These are phyloP conservation scores for Leptinotarsa rubiginosa DNA, from an alignment of 2,888 invertebrate species.

Conservation along the genomic window DNA sequence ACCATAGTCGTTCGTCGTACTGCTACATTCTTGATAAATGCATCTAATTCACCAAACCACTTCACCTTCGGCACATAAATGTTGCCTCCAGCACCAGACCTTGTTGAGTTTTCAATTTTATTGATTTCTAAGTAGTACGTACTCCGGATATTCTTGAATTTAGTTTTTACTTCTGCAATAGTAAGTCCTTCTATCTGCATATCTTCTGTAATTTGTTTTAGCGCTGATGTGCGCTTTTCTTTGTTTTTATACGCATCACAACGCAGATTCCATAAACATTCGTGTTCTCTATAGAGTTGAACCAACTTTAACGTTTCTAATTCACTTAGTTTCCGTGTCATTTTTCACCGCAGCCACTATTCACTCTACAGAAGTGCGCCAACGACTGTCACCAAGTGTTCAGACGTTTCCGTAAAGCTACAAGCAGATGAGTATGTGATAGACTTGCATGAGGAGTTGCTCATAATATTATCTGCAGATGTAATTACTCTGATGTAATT, in stretches of 20 bases:
- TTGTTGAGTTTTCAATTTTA: not conserved
- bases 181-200: too few species aligned
- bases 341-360: not conserved
- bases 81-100: not conserved
- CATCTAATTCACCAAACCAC: constrained; percentile 1
- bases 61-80: not conserved
- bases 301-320: not conserved
- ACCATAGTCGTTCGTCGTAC: not conserved
- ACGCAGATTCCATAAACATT: too few species aligned
- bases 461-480: too few species aligned
- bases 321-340: not conserved
- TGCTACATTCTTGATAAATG: not conserved
- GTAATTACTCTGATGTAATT: too few species aligned
- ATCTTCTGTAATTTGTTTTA: too few species aligned
- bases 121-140: not conserved
- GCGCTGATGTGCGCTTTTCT: too few species aligned
- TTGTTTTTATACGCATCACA: too few species aligned
- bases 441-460: too few species aligned
- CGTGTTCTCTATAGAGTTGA: not conserved
- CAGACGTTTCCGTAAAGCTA: too few species aligned
- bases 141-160: too few species aligned
- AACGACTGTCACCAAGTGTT: not conserved
- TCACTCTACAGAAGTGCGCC: not conserved
- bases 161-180: too few species aligned
- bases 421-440: too few species aligned